Conservation (phyloP, 2,888 invertebrate genomes). For the Lasiommata megera region DNA sequence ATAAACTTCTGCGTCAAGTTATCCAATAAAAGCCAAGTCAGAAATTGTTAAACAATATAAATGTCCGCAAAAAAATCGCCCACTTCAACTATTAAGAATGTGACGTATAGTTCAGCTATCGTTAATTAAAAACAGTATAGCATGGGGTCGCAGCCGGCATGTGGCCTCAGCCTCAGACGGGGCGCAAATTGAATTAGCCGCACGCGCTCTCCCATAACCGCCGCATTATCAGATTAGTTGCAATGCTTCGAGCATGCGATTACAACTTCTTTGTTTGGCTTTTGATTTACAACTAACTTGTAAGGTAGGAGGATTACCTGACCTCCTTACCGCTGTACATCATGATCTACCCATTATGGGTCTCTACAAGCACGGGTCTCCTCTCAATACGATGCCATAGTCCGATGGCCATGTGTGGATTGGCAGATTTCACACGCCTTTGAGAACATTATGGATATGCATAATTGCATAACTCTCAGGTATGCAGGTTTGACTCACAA, state of each 20-base stretch:
- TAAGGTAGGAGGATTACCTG: not conserved
- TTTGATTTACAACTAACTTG: constrained; percentile 21
- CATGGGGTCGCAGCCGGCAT: constrained; percentile 42
- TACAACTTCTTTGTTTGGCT: constrained; percentile 34
- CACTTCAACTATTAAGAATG: not conserved
- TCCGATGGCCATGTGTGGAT: no score
- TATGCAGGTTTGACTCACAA: no score
- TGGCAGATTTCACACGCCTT: no score
- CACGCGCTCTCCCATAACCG: constrained; percentile 44
- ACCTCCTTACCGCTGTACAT: no score
- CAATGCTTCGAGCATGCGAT: constrained; percentile 37
- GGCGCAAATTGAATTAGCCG: constrained; percentile 47
- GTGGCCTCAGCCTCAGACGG: constrained; percentile 37
- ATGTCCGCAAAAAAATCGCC: not conserved
- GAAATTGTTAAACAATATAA: no score
- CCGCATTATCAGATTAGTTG: constrained; percentile 51
- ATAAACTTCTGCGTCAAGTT: no score
- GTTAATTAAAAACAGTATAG: constrained; percentile 65
- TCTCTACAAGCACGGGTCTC: no score
- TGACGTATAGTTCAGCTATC: constrained; percentile 32
- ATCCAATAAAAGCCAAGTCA: no score
- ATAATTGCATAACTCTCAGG: no score
- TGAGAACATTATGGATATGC: no score
- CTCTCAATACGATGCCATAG: no score
- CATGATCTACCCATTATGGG: no score